A percentile compares a stretch with the other conserved stretches of the same genome.
These are phyloP conservation scores for Vidua macroura DNA, from an alignment of 2,113 vertebrate genomes.

Conservation along the genomic window DNA sequence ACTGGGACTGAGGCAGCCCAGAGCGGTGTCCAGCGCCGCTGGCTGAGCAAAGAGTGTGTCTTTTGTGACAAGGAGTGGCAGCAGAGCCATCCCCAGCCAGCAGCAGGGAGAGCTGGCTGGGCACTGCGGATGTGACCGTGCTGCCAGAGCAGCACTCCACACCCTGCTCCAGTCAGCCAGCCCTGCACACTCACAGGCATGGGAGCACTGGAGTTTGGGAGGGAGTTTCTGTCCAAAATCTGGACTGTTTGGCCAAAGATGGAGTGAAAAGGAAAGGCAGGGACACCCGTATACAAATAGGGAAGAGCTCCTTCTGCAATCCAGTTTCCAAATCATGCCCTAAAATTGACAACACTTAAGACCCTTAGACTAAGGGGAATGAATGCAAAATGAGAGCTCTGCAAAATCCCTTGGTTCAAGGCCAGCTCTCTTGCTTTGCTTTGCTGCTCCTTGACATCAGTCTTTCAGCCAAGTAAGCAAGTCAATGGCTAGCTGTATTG, in stretches of 20 bases:
- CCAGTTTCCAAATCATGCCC: not conserved
- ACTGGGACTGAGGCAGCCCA: not conserved
- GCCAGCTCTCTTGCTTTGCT: slow-evolving; percentile 51
- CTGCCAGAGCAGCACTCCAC: not conserved
- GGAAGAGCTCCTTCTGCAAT: not conserved
- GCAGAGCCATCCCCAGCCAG: not conserved
- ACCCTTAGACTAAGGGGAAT: slow-evolving; percentile 8
- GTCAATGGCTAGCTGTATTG: slow-evolving; percentile 22
- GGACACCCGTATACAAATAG: not conserved
- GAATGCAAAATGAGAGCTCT: slow-evolving; percentile 56
- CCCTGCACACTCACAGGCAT: not conserved
- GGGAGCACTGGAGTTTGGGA: not conserved
- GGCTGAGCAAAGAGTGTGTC: not conserved
- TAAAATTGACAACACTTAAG: slow-evolving; percentile 24
- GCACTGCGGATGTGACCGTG: fast-evolving
- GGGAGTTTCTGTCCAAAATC: not conserved
- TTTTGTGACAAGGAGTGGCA: not conserved
- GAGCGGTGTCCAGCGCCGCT: fast-evolving
- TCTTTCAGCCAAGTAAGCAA: slow-evolving; percentile 50
- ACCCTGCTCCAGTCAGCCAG: not conserved
- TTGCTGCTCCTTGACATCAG: slow-evolving; percentile 35
- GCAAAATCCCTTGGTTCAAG: slow-evolving; percentile 39
- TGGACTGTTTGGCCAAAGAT: not conserved
- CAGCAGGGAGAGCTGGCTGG: not conserved
- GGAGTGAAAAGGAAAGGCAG: not conserved